Evolutionary conservation across 2,888 invertebrate species (phyloP).

Genomic region (Pristionchus exspectatus): DNA sequence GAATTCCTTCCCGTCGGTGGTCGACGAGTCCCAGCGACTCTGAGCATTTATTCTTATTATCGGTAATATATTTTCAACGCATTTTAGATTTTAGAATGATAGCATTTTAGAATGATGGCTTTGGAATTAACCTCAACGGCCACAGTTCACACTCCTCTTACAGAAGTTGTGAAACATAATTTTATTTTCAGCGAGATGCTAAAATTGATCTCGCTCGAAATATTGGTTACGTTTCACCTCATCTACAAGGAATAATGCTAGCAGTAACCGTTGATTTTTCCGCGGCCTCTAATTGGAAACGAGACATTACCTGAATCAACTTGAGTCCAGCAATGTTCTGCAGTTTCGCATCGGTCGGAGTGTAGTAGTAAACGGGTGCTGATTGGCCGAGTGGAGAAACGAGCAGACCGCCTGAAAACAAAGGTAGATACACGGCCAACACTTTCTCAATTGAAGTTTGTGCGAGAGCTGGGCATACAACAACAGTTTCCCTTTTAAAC

Average conservation of each 20-base stretch:
- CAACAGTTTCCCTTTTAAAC: too few relatives aligned
- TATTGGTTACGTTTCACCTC: neutral
- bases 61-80: too few relatives aligned
- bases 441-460: too few relatives aligned
- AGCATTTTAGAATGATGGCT: too few relatives aligned
- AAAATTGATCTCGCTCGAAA: neutral
- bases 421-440: too few relatives aligned
- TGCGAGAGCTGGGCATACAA: too few relatives aligned
- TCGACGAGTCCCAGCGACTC: slow-evolving; percentile 50
- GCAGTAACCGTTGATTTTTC: neutral
- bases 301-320: slow-evolving; percentile 50
- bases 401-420: slow-evolving; percentile 1
- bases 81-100: too few relatives aligned
- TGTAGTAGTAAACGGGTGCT: slow-evolving; percentile 37
- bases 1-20: neutral
- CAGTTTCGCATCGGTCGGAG: slow-evolving; percentile 17
- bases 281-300: too few relatives aligned
- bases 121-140: too few relatives aligned
- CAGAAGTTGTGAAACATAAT: too few relatives aligned
- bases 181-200: too few relatives aligned
- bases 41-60: neutral
- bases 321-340: slow-evolving; percentile 26
- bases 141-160: too few relatives aligned
- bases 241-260: neutral
- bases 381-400: slow-evolving; percentile 11